phyloP scores from a whole-genome alignment of 64 coral and sea anemone species.

The Pocillopora verrucosa region DNA sequence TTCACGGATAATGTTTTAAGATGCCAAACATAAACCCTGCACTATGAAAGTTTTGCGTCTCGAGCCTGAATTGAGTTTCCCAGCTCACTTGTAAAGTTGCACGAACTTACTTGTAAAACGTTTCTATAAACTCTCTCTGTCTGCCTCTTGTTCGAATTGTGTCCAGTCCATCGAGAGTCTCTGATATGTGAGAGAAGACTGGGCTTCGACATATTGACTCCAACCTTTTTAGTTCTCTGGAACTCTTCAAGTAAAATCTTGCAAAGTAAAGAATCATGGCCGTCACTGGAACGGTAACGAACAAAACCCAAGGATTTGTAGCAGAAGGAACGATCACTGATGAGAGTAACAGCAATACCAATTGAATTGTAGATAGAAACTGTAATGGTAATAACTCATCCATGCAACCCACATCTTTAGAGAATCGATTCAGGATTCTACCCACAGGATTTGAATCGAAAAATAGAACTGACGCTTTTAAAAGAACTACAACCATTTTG shows the following conservation, averaged over 20 bases:
- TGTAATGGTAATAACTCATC: constrained; percentile 34
- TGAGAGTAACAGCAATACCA: background rate
- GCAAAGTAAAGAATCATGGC: no score
- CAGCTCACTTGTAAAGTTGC: no score
- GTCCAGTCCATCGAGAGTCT: constrained; percentile 54
- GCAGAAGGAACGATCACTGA: constrained; percentile 8
- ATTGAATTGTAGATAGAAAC: constrained; percentile 13
- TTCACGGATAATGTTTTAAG: no score
- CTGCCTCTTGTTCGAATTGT: constrained; percentile 33
- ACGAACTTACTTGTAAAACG: constrained; percentile 31
- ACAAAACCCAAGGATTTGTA: constrained; percentile 5
- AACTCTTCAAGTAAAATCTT: no score
- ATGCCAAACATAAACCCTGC: no score
- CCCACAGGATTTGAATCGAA: constrained; percentile 27
- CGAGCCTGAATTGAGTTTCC: no score
- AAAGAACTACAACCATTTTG: background rate
- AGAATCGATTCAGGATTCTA: constrained; percentile 27
- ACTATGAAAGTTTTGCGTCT: no score
- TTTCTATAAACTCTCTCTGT: constrained; percentile 27
- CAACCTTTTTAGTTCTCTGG: no score
- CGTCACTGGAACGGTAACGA: constrained; percentile 9
- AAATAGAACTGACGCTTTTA: constrained; percentile 10
- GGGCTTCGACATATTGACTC: no score
- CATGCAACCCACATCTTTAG: constrained; percentile 18
- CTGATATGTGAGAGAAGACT: constrained; percentile 58